Evolutionary conservation across 2,888 invertebrate genomes (phyloP), one percentile per base, ranked within the genome.

Genomic region (Digitonthophagus gazella): DNA sequence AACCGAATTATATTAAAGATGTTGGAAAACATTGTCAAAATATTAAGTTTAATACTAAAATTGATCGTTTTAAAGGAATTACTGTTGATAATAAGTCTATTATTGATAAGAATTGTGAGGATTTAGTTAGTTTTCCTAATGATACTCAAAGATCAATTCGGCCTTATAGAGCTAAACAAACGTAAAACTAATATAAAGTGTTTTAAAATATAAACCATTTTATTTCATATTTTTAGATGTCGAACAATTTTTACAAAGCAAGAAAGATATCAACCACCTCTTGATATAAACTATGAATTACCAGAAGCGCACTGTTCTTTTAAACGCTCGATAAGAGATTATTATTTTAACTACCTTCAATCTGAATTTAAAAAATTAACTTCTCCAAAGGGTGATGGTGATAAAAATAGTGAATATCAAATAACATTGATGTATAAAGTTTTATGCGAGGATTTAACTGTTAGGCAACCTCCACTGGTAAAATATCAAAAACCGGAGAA

Each of bases 1-100:
- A 18, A n/a, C 61, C 61, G 20, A 61, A 61, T 20, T 61, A 61
- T 61, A 61, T 61, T 14, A 61, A 61, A 16, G 61, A 61, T 18
- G 61, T 61, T 5, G 61, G 61, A 18, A 61, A 61, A 61, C 15
- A 61, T 6, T 19, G 18, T n/a, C 61, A 19, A 19, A 20, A 20
- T 5, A 14, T 61, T 15, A 61, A 61, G 18, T 61, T 61, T 18
- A 18, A 19, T 2, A 61, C 61, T n/a, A 61, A 19, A n/a, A 15
- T 61, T 18, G n/a, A 18, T 14, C 18, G n/a, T 3, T n/a, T 14
- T 3, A 61, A 61, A 19, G 61, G 19, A n/a, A 61, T 61, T n/a
- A 61, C 61, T 61, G 19, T 61, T 16, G 0, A 61, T 61, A 61
- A 61, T 61, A 19, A 20, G 5, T 5, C 61, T 4, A 5, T 14